phyloP scores from a whole-genome alignment of 64 coral and sea anemone species.

The Platygyra sinensis region DNA sequence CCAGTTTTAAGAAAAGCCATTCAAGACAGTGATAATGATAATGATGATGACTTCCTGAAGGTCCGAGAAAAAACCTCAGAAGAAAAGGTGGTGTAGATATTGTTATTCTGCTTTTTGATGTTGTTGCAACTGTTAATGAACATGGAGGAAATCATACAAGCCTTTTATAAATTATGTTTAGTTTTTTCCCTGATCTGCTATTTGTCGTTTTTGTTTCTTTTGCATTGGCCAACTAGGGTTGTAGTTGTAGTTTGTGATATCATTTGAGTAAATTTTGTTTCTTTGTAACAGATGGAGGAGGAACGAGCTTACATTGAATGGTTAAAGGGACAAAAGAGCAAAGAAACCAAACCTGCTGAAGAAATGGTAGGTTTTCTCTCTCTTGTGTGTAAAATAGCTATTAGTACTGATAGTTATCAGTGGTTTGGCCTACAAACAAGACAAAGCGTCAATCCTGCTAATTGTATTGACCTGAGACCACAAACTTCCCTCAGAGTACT shows the following conservation, averaged over 20 bases:
- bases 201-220: no score
- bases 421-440: no score
- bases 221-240: no score
- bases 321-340: conserved; percentile 73
- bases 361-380: conserved; percentile 62
- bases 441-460: no score
- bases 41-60: conserved; percentile 82
- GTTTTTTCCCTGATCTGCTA: no score
- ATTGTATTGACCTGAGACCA: no score
- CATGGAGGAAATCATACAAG: no score
- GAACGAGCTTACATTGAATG: conserved; percentile 81
- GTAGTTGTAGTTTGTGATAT: no score
- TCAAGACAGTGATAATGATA: conserved; percentile 49
- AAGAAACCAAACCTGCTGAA: conserved; percentile 25
- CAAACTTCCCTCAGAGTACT: no score
- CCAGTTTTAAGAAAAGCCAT: conserved; percentile 86
- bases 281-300: conserved; percentile 57
- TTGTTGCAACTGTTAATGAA: neutral
- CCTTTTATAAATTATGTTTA: no score
- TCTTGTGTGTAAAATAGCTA: neutral
- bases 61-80: conserved; percentile 78
- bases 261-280: no score
- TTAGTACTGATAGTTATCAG: no score
- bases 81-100: conserved; percentile 60
- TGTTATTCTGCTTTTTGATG: neutral